Base-by-base conservation (phyloP, 2,888 invertebrate species). In the Aquatica leii region DNA sequence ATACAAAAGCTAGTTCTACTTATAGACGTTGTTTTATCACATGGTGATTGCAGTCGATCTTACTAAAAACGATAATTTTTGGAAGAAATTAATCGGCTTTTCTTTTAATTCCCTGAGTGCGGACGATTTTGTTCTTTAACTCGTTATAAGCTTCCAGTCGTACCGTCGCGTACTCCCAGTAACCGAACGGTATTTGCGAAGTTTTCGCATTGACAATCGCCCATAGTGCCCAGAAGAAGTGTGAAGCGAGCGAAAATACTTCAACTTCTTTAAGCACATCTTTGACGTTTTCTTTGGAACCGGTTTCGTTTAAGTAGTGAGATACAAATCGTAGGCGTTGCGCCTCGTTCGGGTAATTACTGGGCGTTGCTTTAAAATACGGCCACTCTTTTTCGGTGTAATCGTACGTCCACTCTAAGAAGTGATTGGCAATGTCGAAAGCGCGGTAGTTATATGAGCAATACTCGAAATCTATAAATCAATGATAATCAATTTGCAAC, bases 201-300 rank as follows among this genome's bases (percentile, higher is more conserved):
- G 90, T 90, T 65, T 90, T 90, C 0, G 93, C 93, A 80, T 96
- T 96, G 11, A 95, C 91, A 31, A 96, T 86, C 1, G 92, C 90
- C 98, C 98, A 98, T 0, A 98, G 84, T 0, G 89, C 87, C 98
- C 98, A 99, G 78, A 98, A 92, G 62, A 98, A 88, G 80, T 98
- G 95, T 49, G 95, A 93, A 20, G 91, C 93, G 65, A 97, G 83
- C 0, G 92, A 88, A 78, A 95, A 98, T 0, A 92, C 86, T 64
- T 90, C 88, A 31, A 96, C 90, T 82, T 98, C 98, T 20, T 84
- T 69, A 48, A 82, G 56, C 1, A 82, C 62, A 41, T 76, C 76
- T 34, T 74, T 69, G 1, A 80, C 76, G 60, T 73, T 74, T 58
- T 81, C 80, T 59, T 74, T 72, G 2, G 76, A 77, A 9, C 77